A percentile compares a stretch with the other conserved stretches of the same genome.
Evolutionary conservation across 2,888 invertebrate genomes (phyloP).

Genomic region (Polyploca ridens): DNA sequence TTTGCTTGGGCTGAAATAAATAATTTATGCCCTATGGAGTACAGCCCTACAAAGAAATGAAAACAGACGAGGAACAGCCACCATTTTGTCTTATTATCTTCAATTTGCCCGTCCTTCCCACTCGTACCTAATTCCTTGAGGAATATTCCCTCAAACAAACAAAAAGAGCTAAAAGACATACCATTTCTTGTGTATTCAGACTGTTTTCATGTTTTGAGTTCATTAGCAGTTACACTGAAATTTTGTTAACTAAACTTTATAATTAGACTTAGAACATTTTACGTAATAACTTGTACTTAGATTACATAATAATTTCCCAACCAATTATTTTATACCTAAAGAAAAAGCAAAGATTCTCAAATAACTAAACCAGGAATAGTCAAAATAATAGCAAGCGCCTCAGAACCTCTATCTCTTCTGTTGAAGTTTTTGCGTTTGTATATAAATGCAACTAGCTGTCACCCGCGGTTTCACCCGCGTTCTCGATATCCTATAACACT

Average conservation of each 20-base stretch:
- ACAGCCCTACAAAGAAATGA: constrained; percentile 25
- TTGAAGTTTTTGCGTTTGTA: no score
- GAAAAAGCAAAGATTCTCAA: no score
- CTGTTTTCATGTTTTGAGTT: background rate
- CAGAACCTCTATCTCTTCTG: no score
- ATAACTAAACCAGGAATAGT: no score
- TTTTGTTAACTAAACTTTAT: background rate
- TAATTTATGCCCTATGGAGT: constrained; percentile 21
- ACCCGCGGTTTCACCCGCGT: no score
- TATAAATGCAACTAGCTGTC: no score
- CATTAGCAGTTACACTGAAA: background rate
- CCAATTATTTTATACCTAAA: no score
- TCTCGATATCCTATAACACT: no score
- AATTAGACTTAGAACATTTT: no score
- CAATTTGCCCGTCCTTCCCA: constrained; percentile 41
- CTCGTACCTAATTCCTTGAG: constrained; percentile 31
- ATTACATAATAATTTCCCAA: no score
- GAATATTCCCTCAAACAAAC: constrained; percentile 16
- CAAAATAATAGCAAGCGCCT: no score
- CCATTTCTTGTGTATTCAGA: constrained; percentile 1
- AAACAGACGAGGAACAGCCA: constrained; percentile 40
- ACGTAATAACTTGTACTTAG: background rate
- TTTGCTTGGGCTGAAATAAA: background rate
- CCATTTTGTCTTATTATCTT: constrained; percentile 48
- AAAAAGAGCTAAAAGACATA: constrained; percentile 7